These are phyloP conservation scores for Ceratotherium simum DNA, from an alignment of 2,113 vertebrate species.

Conservation along the genomic window DNA sequence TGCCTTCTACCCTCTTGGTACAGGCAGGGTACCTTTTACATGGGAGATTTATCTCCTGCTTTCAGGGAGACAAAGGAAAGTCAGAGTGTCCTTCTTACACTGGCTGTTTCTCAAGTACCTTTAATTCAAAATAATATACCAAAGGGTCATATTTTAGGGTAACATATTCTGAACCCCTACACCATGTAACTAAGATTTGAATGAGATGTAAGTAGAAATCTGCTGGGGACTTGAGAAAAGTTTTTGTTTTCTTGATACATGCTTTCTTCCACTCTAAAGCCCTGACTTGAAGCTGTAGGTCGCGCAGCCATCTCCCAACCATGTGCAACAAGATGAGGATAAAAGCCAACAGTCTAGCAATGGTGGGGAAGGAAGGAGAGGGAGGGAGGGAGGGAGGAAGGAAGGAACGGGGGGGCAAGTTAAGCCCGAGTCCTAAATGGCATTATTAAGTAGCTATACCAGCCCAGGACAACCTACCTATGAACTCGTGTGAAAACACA, in stretches of 20 bases:
- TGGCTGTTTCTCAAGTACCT: not conserved
- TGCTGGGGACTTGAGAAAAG: not conserved
- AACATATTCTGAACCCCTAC: not conserved
- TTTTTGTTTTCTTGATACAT: not conserved
- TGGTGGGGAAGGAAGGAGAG: not conserved
- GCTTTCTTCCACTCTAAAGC: not conserved
- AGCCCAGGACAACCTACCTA: not conserved
- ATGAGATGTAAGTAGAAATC: not conserved
- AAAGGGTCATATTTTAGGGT: not conserved
- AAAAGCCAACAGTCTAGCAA: not conserved
- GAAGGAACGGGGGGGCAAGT: not conserved
- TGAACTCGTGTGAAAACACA: not conserved
- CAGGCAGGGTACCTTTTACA: not conserved
- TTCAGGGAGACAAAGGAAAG: not conserved
- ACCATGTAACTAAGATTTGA: not conserved
- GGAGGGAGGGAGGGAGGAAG: not conserved
- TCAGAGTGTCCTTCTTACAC: not conserved
- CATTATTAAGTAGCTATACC: not conserved
- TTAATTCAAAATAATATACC: not conserved
- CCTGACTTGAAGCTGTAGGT: not conserved
- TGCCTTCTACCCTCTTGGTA: not conserved
- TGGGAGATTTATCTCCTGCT: not conserved
- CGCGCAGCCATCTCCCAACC: not conserved
- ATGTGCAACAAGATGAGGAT: not conserved
- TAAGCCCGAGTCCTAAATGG: not conserved